Conservation (phyloP, 2,888 invertebrate genomes). For the Lithophane ornitopus region DNA sequence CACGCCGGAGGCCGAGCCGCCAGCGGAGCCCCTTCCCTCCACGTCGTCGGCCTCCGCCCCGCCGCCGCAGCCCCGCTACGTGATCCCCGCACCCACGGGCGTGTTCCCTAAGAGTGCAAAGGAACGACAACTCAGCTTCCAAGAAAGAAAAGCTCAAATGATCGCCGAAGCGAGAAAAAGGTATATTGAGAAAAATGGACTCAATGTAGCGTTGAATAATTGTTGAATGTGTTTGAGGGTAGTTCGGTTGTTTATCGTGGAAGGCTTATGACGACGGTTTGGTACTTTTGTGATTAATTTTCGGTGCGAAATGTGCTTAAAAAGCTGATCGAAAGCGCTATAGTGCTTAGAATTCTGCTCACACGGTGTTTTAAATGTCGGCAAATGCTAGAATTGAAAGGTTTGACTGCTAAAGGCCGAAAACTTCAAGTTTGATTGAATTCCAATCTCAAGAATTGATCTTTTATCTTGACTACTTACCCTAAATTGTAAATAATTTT, state of each 20-base stretch:
- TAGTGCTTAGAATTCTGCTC: background rate
- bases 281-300: background rate
- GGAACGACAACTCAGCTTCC: conserved; percentile 93
- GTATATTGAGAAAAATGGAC: conserved; percentile 94
- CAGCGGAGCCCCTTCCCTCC: conserved; percentile 59
- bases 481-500: conserved; percentile 3
- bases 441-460: conserved; percentile 8
- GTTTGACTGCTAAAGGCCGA: background rate
- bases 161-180: conserved; percentile 94
- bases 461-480: background rate
- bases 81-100: conserved; percentile 79
- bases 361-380: background rate
- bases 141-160: conserved; percentile 94
- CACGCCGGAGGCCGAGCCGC: conserved; percentile 76
- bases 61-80: conserved; percentile 70
- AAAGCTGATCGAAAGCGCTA: background rate
- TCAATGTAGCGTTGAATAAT: conserved; percentile 79
- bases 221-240: conserved; percentile 66
- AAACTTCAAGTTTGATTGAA: background rate
- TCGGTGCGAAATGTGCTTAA: conserved; percentile 21
- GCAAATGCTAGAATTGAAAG: background rate
- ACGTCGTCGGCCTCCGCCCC: conserved; percentile 36
- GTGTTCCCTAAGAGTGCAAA: conserved; percentile 90
- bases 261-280: conserved; percentile 18
- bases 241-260: conserved; percentile 67